Evolutionary conservation across 2,113 vertebrate species (phyloP).

Genomic region (Muntiacus reevesi): DNA sequence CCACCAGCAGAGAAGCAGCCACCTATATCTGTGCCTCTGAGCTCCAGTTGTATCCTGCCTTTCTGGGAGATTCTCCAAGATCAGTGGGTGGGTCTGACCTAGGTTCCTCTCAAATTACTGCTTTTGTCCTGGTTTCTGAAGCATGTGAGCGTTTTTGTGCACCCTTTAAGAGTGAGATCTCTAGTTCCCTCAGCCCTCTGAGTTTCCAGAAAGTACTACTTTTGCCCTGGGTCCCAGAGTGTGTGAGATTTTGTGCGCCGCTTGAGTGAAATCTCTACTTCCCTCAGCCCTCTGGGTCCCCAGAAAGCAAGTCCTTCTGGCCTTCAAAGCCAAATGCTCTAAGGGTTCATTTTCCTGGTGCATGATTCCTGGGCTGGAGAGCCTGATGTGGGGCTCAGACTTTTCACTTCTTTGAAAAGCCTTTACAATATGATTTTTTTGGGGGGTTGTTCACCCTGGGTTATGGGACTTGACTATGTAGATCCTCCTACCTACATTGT

Average conservation of each 20-base stretch:
- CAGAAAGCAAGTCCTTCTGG: background rate
- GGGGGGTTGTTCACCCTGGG: fast-evolving
- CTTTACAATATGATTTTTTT: background rate
- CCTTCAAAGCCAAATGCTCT: background rate
- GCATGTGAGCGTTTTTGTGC: background rate
- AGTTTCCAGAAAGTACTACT: background rate
- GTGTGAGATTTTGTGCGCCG: background rate
- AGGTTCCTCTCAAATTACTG: background rate
- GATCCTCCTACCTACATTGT: no score
- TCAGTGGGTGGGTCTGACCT: background rate
- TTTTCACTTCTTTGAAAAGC: background rate
- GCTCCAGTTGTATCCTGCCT: background rate
- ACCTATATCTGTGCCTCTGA: background rate
- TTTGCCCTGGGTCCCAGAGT: background rate
- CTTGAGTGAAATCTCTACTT: background rate
- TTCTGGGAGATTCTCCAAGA: background rate
- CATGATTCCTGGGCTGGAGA: background rate
- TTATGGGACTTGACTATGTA: background rate
- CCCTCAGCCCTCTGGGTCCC: background rate
- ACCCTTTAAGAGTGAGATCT: background rate
- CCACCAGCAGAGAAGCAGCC: fast-evolving
- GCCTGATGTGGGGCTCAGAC: background rate
- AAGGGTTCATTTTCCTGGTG: background rate
- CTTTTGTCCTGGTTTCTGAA: background rate
- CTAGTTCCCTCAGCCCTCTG: background rate